Conservation (phyloP, 1,140 invertebrate species). For the Apis florea region DNA sequence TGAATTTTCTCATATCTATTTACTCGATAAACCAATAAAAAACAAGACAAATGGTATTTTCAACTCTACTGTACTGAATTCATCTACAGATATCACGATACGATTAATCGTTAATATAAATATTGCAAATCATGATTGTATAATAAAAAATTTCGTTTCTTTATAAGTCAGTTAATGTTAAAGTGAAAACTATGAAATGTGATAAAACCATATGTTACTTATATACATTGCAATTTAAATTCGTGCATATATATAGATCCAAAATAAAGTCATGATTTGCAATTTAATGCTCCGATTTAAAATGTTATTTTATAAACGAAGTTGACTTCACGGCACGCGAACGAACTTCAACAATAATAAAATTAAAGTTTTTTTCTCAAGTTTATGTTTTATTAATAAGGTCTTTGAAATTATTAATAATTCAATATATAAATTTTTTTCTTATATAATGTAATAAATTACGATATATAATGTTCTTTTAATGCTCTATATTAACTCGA, state of each 20-base stretch:
- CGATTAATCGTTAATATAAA: slow-evolving; percentile 8
- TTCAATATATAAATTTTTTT: slow-evolving; percentile 1
- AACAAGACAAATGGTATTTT: background rate
- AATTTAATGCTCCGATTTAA: background rate
- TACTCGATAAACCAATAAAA: slow-evolving; percentile 12
- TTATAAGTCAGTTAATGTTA: background rate
- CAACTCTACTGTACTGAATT: slow-evolving; percentile 8
- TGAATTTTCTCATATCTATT: slow-evolving; percentile 34
- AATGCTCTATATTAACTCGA: slow-evolving; percentile 9
- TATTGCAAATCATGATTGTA: no score
- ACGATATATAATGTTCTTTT: slow-evolving; percentile 12
- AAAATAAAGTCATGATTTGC: slow-evolving; percentile 12
- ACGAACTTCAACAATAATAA: background rate
- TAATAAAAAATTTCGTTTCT: background rate
- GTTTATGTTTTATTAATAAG: slow-evolving; percentile 15
- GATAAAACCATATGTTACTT: background rate
- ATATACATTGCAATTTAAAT: background rate
- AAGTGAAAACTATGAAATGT: background rate
- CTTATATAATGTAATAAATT: slow-evolving; percentile 26
- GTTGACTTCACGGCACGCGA: slow-evolving; percentile 29
- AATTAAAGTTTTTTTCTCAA: background rate
- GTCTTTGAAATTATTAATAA: slow-evolving; percentile 23
- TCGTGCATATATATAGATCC: background rate
- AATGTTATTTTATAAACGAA: background rate
- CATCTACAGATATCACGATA: background rate